A percentile compares a stretch with the other conserved stretches of the same genome.
Conservation (phyloP, 2,888 invertebrate species). For the Rhagium mordax region DNA sequence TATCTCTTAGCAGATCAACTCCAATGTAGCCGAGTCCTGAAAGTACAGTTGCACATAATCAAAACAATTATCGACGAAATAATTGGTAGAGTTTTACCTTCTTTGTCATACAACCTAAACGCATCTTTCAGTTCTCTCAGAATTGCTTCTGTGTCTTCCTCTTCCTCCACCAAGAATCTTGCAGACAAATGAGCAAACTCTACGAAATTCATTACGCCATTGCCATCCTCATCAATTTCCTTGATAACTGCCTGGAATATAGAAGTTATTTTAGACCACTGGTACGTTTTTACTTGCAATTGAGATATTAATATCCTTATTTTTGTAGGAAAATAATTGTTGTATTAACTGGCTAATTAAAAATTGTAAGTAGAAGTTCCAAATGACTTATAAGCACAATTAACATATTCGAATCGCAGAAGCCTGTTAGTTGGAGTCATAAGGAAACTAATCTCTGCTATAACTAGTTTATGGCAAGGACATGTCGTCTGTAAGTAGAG, state of each 20-base stretch:
- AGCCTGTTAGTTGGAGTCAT: too few relatives aligned
- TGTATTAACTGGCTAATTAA: too few relatives aligned
- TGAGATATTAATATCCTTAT: too few relatives aligned
- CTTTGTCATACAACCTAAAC: conserved; percentile 96
- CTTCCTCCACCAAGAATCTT: conserved; percentile 89
- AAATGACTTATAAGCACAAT: too few relatives aligned
- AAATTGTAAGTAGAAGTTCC: too few relatives aligned
- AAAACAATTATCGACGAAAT: neutral
- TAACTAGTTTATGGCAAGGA: too few relatives aligned
- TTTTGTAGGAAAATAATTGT: too few relatives aligned
- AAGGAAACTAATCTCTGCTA: too few relatives aligned
- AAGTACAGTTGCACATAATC: neutral
- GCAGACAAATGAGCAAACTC: conserved; percentile 91
- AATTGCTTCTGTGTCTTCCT: conserved; percentile 91
- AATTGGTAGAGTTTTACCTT: conserved; percentile 78
- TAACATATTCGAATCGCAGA: too few relatives aligned
- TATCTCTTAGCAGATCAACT: conserved; percentile 89
- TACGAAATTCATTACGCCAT: conserved; percentile 90
- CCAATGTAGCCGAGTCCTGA: conserved; percentile 90
- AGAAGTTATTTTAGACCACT: neutral
- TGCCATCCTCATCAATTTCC: conserved; percentile 89
- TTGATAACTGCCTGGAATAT: conserved; percentile 79
- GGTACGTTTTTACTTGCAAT: too few relatives aligned
- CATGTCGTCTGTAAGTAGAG: too few relatives aligned
- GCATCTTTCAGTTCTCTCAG: conserved; percentile 94